phyloP scores from a whole-genome alignment of 92 coral and sea anemone species.

The Epizoanthus scotinus region DNA sequence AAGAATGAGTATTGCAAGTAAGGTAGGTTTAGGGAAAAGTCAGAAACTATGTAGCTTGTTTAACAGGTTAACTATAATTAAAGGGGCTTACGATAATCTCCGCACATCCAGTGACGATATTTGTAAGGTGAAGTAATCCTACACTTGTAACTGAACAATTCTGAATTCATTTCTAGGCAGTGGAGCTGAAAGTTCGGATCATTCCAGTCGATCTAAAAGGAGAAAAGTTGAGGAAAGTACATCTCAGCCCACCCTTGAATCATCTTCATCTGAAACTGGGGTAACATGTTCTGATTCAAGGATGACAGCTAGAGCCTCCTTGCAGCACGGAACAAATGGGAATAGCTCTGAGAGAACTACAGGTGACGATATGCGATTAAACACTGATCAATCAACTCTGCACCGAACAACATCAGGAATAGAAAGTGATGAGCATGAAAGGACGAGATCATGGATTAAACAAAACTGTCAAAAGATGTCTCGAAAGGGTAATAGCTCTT shows the following conservation, averaged over 20 bases:
- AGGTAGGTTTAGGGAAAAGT: no score
- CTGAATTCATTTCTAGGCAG: background rate
- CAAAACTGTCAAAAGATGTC: constrained; percentile 7
- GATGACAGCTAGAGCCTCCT: background rate
- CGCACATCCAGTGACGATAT: no score
- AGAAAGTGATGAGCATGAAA: constrained; percentile 29
- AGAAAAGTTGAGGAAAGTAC: background rate
- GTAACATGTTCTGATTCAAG: background rate
- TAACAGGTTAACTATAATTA: no score
- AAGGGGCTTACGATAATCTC: no score
- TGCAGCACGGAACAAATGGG: background rate
- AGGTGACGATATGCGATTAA: background rate
- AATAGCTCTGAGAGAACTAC: background rate
- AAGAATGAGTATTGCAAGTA: no score
- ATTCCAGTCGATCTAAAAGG: background rate
- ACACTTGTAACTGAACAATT: no score
- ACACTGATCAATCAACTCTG: no score
- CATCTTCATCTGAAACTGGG: constrained; percentile 4
- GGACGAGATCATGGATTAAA: constrained; percentile 28
- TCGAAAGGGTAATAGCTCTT: background rate
- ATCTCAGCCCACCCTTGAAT: background rate
- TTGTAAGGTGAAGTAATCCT: no score
- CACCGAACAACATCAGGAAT: background rate
- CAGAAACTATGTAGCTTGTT: no score
- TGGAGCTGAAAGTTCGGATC: background rate